Evolutionary conservation across 2,797 vertebrate genomes (phyloP).

Genomic region (Diceros bicornis): DNA sequence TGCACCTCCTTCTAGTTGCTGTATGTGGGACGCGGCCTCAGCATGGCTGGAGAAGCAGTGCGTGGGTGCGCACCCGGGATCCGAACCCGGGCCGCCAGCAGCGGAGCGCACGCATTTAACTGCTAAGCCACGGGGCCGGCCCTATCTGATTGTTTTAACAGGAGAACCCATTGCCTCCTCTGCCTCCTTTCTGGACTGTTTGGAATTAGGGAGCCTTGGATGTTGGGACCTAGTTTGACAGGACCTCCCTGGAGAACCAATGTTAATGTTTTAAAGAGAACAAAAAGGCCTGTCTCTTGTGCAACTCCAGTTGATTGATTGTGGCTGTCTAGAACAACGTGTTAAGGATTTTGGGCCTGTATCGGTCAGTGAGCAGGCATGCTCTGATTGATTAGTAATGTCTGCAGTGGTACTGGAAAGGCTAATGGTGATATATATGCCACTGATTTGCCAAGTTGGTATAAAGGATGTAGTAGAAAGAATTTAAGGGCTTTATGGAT

Average conservation of each 20-base stretch:
- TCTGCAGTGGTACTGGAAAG: background rate
- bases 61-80: too few species aligned
- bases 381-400: background rate
- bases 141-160: background rate
- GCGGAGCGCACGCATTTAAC: too few species aligned
- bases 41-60: too few species aligned
- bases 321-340: background rate
- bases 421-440: background rate
- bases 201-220: background rate
- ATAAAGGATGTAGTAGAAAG: background rate
- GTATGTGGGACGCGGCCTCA: too few species aligned
- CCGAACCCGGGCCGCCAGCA: too few species aligned
- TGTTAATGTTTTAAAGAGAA: background rate
- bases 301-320: background rate
- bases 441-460: background rate
- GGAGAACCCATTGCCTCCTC: background rate
- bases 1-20: too few species aligned
- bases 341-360: background rate
- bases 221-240: background rate
- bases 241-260: background rate
- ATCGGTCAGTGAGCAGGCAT: background rate
- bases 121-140: too few species aligned
- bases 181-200: background rate
- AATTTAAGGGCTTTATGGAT: background rate
- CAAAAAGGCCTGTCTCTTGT: background rate